Evolutionary conservation across 2,113 vertebrate genomes (phyloP).

Genomic region (Cichladusa arquata): DNA sequence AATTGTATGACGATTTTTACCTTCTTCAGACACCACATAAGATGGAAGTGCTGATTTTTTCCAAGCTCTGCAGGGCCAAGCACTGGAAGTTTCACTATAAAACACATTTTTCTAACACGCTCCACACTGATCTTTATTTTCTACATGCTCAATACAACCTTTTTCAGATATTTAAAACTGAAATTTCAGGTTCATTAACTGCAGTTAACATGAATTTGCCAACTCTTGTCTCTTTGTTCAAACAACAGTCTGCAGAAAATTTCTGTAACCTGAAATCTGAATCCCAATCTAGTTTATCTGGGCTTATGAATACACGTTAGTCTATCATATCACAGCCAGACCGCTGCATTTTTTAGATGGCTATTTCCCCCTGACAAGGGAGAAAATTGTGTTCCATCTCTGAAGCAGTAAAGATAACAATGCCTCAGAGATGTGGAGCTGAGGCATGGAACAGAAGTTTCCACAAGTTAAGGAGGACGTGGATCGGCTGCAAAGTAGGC

Average conservation of each 20-base stretch:
- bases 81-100: background rate
- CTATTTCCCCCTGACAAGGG: background rate
- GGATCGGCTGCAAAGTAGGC: background rate
- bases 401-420: background rate
- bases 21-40: background rate
- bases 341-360: background rate
- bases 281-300: background rate
- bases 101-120: background rate
- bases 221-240: background rate
- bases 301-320: background rate
- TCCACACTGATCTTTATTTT: background rate
- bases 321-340: background rate
- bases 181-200: background rate
- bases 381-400: background rate
- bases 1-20: background rate
- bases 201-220: background rate
- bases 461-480: background rate
- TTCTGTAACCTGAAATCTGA: background rate
- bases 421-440: background rate
- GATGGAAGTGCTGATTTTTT: background rate
- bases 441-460: background rate
- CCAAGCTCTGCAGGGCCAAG: background rate
- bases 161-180: background rate
- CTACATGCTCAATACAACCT: background rate
- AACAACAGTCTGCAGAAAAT: background rate